phyloP scores from a whole-genome alignment of 1,140 invertebrate species.

The Archivesica marissinica region DNA sequence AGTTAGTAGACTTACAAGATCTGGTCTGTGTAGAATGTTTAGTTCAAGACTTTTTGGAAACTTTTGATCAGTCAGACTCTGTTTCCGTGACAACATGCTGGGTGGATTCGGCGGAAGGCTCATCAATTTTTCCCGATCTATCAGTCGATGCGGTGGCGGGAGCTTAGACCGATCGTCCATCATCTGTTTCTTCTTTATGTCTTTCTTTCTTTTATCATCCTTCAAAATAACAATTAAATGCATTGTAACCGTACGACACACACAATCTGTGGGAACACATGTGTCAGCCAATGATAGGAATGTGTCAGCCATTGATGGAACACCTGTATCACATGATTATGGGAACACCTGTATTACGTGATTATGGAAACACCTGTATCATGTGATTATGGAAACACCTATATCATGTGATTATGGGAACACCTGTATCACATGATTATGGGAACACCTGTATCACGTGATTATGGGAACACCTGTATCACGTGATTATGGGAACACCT shows the following conservation, averaged over 20 bases:
- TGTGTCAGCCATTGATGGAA: no score
- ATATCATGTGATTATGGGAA: no score
- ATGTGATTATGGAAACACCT: no score
- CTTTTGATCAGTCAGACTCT: slow-evolving; percentile 27
- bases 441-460: no score
- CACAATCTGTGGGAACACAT: no score
- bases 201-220: slow-evolving; percentile 58
- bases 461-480: no score
- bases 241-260: neutral
- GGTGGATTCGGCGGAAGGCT: slow-evolving; percentile 53
- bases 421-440: no score
- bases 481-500: no score
- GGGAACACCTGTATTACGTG: no score
- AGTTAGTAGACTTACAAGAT: slow-evolving; percentile 48
- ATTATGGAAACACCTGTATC: no score
- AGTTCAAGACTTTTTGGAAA: slow-evolving; percentile 43
- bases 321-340: no score
- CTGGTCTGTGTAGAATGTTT: slow-evolving; percentile 46
- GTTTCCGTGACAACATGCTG: slow-evolving; percentile 58
- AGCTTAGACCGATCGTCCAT: neutral
- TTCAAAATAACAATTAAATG: neutral
- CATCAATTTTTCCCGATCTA: slow-evolving; percentile 36
- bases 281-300: no score
- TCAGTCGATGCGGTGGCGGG: neutral
- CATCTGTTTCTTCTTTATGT: slow-evolving; percentile 54